Evolutionary conservation across 2,797 vertebrate species (phyloP), one percentile per base, ranked within the genome.

Genomic region (Enoplosus armatus): DNA sequence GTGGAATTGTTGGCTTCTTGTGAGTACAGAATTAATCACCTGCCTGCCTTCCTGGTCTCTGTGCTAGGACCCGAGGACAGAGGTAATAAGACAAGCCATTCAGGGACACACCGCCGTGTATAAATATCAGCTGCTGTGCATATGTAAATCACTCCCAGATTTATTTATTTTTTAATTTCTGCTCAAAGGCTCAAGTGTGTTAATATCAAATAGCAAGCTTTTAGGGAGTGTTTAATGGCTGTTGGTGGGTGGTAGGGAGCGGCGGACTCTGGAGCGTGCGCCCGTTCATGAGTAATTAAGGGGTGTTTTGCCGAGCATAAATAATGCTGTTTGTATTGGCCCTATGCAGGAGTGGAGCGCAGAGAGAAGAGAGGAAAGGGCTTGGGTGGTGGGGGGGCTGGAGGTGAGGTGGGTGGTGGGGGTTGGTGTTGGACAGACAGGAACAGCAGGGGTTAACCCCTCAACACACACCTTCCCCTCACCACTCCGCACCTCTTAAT

Each of bases 291-390:
- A 97, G 97, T 99, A 99, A 99, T 99, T 99, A 99, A 98, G 96
- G 95, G 97, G 95, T 97, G 97, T 98, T 99, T 98, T 97, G 96
- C 97, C 74, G 95, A 96, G 97, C 97, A 99, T 99, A 98, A 99
- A 99, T 99, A 99, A 99, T 98, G 97, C 97, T 97, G 97, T 99
- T 99, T 98, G 97, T 97, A 96, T 97, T 98, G 96, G 95, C 95
- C 96, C 95, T 95, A 90, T 94, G 96, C 95, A 96, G 96, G 95
- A 96, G 94, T 90, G 93, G 94, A 93, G 94, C 89, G 91, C 76
- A 33, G 78, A 83, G 82, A 84, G 72, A 72, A 75, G 79, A 85
- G 91, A 92, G 89, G 88, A 91, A 94, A 84, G 54, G 62, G 78
- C 51, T 67, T 8, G 12, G 77, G 51, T 35, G 73, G 79, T 20